Base-by-base conservation (phyloP, 2,888 invertebrate species). In the Spialia ferax region DNA sequence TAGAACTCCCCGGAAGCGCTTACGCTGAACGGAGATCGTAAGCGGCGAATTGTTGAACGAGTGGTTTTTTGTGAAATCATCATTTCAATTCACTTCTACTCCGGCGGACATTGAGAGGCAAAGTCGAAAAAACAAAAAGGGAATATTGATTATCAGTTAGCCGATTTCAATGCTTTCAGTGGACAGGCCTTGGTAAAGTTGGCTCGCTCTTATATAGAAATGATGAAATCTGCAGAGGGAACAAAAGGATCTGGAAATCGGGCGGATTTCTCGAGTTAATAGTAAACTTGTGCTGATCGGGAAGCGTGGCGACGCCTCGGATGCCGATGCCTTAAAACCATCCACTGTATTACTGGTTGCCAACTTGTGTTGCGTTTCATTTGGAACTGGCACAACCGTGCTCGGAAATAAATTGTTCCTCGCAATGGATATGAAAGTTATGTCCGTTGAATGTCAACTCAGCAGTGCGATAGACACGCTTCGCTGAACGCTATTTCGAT, bases 321-420 rank as follows among this genome's bases (percentile, higher is more conserved):
- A 48, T 29, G 35, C 57, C 50, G 42, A 48, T 29, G 35, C 57
- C 57, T 64, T 63, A n/a, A 32, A 42, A 20, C 15, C 63, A 20
- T 48, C 20, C 20, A 26, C 38, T 4, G 69, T 62, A 66, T 73
- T 69, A 68, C 71, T n/a, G 66, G 54, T 64, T 48, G 59, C 69
- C 57, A 71, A 70, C 64, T 72, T 64, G 65, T 38, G 67, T 68
- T 66, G 70, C 70, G 68, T 71, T 70, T 71, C 69, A 68, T 52
- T 55, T 54, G 70, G 66, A 70, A 60, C 69, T 69, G 68, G 71
- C 71, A 63, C 50, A 52, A 38, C 71, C 74, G 73, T 73, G 71
- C 74, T 72, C 72, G 73, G 72, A 75, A 74, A 74, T 75, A 75
- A 75, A 74, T 75, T 72, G 65, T 65, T 65, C 32, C 59, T 59